Base-by-base conservation (phyloP, 2,888 invertebrate species). In the Polydrusus pterygomalis region DNA sequence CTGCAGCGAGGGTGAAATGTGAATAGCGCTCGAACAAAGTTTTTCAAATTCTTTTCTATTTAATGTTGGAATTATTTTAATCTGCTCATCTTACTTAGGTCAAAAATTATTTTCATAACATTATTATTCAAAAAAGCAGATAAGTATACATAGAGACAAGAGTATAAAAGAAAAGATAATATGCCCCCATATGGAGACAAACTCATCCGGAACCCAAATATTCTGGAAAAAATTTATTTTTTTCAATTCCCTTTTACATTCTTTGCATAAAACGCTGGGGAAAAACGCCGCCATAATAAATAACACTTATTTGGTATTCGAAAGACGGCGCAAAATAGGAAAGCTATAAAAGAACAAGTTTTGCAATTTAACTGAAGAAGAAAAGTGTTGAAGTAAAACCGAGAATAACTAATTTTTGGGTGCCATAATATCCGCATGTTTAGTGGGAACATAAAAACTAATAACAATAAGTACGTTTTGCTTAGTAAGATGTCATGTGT, bases 281-380 rank as follows among this genome's bases (percentile, higher is more conserved):
- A 40, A 60, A 47, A 60, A 40, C 64, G 20, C 20, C 25, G 40
- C 40, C n/a, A 54, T 51, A 67, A 75, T 67, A 71, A 60, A 54
- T 68, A 58, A 45, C 65, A 17, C 73, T 49, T 70, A 77, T 73
- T 73, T 70, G 68, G 75, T 70, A 78, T 78, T 78, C 78, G 8
- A 40, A 10, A 15, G 51, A 15, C 73, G 56, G 67, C 60, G 43
- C 43, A 49, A 77, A 75, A 78, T 70, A 71, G 75, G 62, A 78
- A 75, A 78, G 68, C 62, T 67, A 73, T 77, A 73, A 77, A 75
- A 73, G 75, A 65, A 72, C 70, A 77, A 77, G 67, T 77, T 77
- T 74, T 54, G 74, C 65, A 65, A 74, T 77, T 77, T 75, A 65
- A 60, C 60, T 56, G 56, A 13, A 49, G 18, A 67, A 67, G 54